A percentile compares a stretch with the other conserved stretches of the same genome.
phyloP scores from a whole-genome alignment of 2,113 vertebrate species.

The Desmodus rotundus region DNA sequence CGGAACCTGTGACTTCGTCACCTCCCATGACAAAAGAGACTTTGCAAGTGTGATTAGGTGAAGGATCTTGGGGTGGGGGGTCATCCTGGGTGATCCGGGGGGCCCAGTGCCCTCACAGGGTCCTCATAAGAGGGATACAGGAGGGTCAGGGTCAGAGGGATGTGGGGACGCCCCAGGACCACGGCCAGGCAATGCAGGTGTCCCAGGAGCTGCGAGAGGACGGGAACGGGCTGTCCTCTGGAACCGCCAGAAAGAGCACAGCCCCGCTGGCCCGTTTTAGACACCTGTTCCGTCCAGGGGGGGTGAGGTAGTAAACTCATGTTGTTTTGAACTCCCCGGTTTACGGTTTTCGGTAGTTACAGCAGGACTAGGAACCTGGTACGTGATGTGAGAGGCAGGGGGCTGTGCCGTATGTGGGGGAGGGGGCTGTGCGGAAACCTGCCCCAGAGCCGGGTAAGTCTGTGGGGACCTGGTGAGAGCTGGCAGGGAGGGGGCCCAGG shows the following conservation, averaged over 20 bases:
- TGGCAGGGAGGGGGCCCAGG: not conserved
- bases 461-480: fast-evolving
- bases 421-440: too few species aligned
- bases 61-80: not conserved
- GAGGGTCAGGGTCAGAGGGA: not conserved
- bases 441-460: not conserved
- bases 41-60: not conserved
- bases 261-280: fast-evolving
- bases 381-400: too few species aligned
- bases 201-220: not conserved
- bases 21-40: not conserved
- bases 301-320: fast-evolving
- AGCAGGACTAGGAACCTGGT: not conserved
- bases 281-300: not conserved
- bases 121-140: not conserved
- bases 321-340: fast-evolving
- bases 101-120: too few species aligned
- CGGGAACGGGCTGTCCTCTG: fast-evolving
- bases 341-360: fast-evolving
- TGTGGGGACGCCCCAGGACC: not conserved
- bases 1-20: not conserved
- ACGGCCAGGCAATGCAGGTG: not conserved
- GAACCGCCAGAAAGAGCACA: not conserved
- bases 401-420: too few species aligned
- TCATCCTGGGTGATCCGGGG: not conserved